phyloP scores from a whole-genome alignment of 2,797 vertebrate genomes.

The Karalla daura region DNA sequence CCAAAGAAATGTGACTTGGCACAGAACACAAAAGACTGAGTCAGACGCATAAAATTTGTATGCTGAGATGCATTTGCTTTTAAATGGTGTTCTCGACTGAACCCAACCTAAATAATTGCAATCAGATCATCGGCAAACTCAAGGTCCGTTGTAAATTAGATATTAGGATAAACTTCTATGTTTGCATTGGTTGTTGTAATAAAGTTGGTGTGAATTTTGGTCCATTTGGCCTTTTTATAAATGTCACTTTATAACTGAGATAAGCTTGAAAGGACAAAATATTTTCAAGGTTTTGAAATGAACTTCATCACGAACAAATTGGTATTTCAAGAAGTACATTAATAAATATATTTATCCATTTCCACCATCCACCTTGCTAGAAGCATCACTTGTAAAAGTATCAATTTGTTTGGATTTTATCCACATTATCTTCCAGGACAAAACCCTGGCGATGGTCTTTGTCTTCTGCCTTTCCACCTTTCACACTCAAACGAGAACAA shows the following conservation, averaged over 20 bases:
- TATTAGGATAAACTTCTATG: not conserved
- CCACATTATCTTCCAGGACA: too few relatives aligned
- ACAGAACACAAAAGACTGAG: slow-evolving; percentile 11
- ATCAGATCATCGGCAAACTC: not conserved
- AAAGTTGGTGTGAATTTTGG: not conserved
- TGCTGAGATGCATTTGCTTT: slow-evolving; percentile 7
- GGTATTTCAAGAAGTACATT: not conserved
- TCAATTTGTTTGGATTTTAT: too few relatives aligned
- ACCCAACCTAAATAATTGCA: not conserved
- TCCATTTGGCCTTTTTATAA: not conserved
- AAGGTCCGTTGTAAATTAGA: not conserved
- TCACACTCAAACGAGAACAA: slow-evolving; percentile 50
- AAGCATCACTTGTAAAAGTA: too few relatives aligned
- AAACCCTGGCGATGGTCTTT: slow-evolving; percentile 33
- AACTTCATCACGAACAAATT: not conserved
- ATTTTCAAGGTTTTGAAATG: too few relatives aligned
- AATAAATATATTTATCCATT: too few relatives aligned
- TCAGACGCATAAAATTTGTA: slow-evolving; percentile 10
- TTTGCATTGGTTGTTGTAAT: not conserved
- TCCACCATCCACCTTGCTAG: too few relatives aligned
- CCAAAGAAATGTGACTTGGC: slow-evolving; percentile 19
- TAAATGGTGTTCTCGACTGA: slow-evolving; percentile 4
- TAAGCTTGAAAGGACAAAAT: too few relatives aligned
- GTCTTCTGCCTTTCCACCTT: slow-evolving; percentile 39
- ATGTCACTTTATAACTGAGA: not conserved